These are phyloP conservation scores for Pardosa pseudoannulata DNA, from an alignment of 2,888 invertebrate species.

Conservation along the genomic window DNA sequence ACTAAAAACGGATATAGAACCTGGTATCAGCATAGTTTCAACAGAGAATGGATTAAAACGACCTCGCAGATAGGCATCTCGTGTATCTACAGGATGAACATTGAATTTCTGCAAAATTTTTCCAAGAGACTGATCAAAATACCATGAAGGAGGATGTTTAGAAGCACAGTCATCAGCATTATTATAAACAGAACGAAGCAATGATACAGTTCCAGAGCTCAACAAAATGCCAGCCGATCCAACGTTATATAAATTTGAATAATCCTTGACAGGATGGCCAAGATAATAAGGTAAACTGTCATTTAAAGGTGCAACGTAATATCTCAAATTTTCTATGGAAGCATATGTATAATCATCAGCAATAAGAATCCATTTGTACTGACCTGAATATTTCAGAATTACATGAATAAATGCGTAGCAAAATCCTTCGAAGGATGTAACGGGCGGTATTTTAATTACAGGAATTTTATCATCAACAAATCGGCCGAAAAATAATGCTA, in stretches of 20 bases:
- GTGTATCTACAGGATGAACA: conserved; percentile 74
- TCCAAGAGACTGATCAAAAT: conserved; percentile 74
- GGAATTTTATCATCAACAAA: conserved; percentile 74
- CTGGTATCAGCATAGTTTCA: conserved; percentile 75
- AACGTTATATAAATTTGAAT: conserved; percentile 74
- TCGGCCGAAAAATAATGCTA: conserved; percentile 73
- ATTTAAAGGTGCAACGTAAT: conserved; percentile 74
- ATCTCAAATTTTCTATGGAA: conserved; percentile 74
- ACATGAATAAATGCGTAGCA: conserved; percentile 73
- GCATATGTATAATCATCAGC: conserved; percentile 75
- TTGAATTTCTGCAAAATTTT: conserved; percentile 72
- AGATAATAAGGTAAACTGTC: conserved; percentile 73
- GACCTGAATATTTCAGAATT: conserved; percentile 62
- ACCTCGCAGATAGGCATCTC: conserved; percentile 73
- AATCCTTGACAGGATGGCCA: conserved; percentile 74
- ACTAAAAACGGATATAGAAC: conserved; percentile 74
- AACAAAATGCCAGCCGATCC: conserved; percentile 74
- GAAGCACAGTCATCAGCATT: conserved; percentile 46
- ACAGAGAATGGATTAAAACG: conserved; percentile 75
- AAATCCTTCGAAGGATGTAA: conserved; percentile 73
- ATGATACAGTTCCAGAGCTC: conserved; percentile 72
- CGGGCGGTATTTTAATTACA: conserved; percentile 73
- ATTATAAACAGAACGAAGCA: conserved; percentile 46
- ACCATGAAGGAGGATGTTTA: conserved; percentile 60
- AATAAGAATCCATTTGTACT: conserved; percentile 75